Evolutionary conservation across 2,888 invertebrate genomes (phyloP), one percentile per base, ranked within the genome.

Genomic region (Andricus curvator): DNA sequence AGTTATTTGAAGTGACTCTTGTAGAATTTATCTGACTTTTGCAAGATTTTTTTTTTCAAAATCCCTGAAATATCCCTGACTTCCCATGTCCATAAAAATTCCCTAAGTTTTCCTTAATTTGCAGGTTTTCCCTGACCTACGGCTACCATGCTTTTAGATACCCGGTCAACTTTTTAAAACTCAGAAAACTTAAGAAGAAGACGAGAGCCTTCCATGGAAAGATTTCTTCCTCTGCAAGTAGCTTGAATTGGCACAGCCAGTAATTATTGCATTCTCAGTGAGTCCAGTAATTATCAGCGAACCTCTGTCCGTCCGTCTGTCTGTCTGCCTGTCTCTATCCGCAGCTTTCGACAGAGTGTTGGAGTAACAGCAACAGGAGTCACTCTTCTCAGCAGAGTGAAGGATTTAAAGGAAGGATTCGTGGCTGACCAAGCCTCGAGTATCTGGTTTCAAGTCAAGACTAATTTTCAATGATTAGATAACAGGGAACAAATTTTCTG

Each of bases 171-270:
- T 17, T 48, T 17, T 17, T 15, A 5, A 17, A 17, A 3, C 0
- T 22, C n/a, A n/a, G 56, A 4, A 56, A 56, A 11, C n/a, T 22
- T 56, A 70, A 17, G 15, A 17, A 48, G 48, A 51, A 48, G 51
- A 29, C 25, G 29, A 51, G 29, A 68, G 25, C 15, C 29, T 29
- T 41, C n/a, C 48, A 17, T 20, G 51, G 29, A 48, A 68, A 48
- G 20, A 48, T 48, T 44, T 22, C 48, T 25, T 68, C 48, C 44
- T 44, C 33, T 77, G 76, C 79, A 89, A 89, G 86, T 86, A 86
- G 87, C 85, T 88, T 86, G 88, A 90, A 89, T 89, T 84, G 84
- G 86, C 88, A 88, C 88, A 88, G 89, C 86, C 88, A 85, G 88
- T 88, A 90, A 91, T 91, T 91, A 88, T 88, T 86, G 85, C 85